Evolutionary conservation across 2,113 vertebrate species (phyloP).

Genomic region (Dromas ardeola): DNA sequence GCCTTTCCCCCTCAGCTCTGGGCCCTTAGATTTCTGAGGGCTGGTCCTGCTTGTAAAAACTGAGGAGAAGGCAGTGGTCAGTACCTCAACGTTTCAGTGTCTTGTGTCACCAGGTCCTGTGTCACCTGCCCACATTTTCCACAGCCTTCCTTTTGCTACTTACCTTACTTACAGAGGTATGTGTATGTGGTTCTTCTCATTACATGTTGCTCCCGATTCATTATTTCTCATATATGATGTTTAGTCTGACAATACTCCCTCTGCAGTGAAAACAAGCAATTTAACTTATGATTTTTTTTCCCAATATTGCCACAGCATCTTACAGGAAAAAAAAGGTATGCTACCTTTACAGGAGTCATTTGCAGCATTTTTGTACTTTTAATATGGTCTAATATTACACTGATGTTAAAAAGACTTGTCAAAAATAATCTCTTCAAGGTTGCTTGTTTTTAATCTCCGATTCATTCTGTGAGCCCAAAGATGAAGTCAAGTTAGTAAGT

Average conservation of each 20-base stretch:
- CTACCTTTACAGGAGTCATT: background rate
- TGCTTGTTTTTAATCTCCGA: background rate
- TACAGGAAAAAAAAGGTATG: background rate
- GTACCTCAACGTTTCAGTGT: background rate
- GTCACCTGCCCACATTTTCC: background rate
- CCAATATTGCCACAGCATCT: background rate
- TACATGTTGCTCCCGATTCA: background rate
- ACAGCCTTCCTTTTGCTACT: background rate
- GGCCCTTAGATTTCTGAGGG: background rate
- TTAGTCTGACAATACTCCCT: background rate
- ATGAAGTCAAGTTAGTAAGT: background rate
- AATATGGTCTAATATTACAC: background rate
- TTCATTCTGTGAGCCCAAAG: background rate
- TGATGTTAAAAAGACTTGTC: background rate
- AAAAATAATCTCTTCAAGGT: background rate
- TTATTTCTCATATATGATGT: background rate
- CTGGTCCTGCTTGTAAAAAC: background rate
- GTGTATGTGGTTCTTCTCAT: background rate
- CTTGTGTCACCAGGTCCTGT: background rate
- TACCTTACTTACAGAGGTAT: background rate
- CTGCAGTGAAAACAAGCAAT: background rate
- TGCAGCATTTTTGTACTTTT: background rate
- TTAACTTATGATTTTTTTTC: background rate
- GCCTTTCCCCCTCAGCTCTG: background rate
- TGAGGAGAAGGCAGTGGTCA: background rate